These are phyloP conservation scores for Caenorhabditis latens DNA, from an alignment of 1,140 invertebrate genomes.

Conservation along the genomic window DNA sequence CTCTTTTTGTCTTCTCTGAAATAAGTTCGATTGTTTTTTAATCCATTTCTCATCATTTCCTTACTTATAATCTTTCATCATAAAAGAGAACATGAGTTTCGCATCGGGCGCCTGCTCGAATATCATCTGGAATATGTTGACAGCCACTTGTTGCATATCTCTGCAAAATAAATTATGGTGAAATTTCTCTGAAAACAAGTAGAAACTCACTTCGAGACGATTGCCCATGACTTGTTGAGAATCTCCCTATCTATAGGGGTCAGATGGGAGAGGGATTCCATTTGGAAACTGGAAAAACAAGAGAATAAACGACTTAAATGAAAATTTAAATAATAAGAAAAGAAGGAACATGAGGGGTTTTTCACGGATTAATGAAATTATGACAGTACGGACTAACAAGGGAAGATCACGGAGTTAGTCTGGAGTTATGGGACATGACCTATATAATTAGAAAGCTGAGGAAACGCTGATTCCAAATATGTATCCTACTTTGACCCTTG, in stretches of 20 bases:
- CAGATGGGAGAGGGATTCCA: slow-evolving; percentile 56
- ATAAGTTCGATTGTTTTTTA: neutral
- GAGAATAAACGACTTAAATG: neutral
- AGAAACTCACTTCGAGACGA: slow-evolving; percentile 58
- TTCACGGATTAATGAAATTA: too few species aligned
- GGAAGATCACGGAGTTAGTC: too few species aligned
- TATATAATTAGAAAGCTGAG: too few species aligned
- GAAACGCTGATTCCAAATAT: too few species aligned
- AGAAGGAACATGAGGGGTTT: neutral
- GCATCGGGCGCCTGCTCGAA: slow-evolving; percentile 63
- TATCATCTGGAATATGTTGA: slow-evolving; percentile 63
- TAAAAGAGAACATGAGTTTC: slow-evolving; percentile 61
- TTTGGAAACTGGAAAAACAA: neutral
- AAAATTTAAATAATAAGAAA: neutral
- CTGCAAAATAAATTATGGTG: slow-evolving; percentile 13
- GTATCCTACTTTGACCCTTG: too few species aligned
- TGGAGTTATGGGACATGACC: too few species aligned
- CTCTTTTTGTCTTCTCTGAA: slow-evolving; percentile 59
- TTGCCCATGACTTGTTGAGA: slow-evolving; percentile 55
- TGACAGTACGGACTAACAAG: too few species aligned
- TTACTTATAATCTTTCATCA: slow-evolving; percentile 60
- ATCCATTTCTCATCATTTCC: neutral
- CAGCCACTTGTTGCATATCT: slow-evolving; percentile 62
- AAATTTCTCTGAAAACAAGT: neutral
- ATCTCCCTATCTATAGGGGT: slow-evolving; percentile 52